These are phyloP conservation scores for Melanaphis sacchari DNA, from an alignment of 1,140 invertebrate genomes.

Conservation along the genomic window DNA sequence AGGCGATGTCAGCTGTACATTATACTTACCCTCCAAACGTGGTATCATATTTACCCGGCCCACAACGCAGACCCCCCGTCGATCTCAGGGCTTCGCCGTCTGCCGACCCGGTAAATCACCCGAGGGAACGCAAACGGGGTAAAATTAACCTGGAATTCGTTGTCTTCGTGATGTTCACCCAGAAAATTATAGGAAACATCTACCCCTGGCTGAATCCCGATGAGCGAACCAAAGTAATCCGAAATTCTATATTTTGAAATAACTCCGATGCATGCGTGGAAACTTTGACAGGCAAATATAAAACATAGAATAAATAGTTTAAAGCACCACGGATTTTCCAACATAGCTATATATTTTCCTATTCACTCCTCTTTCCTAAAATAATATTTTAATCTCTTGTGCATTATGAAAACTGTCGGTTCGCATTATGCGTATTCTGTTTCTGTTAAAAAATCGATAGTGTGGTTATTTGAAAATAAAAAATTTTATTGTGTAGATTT, in stretches of 20 bases:
- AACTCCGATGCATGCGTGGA: background rate
- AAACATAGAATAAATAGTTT: background rate
- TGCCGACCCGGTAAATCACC: background rate
- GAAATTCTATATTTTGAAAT: background rate
- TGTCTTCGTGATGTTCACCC: background rate
- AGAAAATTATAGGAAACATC: background rate
- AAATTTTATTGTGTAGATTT: background rate
- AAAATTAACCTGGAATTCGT: constrained; percentile 4
- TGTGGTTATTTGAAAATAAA: background rate
- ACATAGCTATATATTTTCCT: background rate
- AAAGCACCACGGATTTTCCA: background rate
- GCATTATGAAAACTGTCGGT: background rate
- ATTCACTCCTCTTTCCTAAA: background rate
- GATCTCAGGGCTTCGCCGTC: background rate
- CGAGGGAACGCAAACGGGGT: background rate
- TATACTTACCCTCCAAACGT: background rate
- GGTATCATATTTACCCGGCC: background rate
- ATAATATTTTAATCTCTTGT: background rate
- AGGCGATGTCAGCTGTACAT: background rate
- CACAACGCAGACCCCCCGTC: background rate
- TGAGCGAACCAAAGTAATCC: background rate
- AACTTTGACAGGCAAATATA: background rate
- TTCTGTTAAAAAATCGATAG: background rate
- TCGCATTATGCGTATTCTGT: background rate
- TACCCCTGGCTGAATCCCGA: background rate